These are phyloP conservation scores for Acanthosepion lycidas DNA, from an alignment of 2,888 invertebrate species.

Conservation along the genomic window DNA sequence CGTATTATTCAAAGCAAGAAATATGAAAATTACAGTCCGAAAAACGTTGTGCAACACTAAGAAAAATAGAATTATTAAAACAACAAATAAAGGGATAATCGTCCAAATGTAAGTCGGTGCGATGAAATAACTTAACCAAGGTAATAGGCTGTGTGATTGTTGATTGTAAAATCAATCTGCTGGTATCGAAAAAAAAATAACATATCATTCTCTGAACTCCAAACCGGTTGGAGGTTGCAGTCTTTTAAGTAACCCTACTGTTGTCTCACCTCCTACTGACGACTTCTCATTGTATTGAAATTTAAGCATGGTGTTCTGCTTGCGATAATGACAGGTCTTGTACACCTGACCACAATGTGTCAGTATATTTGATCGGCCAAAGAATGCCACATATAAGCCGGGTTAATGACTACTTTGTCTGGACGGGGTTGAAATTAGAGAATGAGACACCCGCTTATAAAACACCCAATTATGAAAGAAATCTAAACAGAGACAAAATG, in stretches of 20 bases:
- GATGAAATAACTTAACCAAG: no score
- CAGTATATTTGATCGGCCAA: not conserved
- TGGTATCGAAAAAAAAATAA: not conserved
- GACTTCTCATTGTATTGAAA: constrained; percentile 6
- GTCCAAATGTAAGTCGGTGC: no score
- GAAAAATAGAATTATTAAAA: no score
- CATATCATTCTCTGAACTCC: not conserved
- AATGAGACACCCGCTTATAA: not conserved
- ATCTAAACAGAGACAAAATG: not conserved
- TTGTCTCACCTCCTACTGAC: not conserved
- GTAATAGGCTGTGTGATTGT: no score
- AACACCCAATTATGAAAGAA: not conserved
- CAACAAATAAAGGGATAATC: no score
- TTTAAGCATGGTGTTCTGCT: not conserved
- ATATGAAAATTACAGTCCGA: no score
- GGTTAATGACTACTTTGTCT: not conserved
- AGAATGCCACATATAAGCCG: not conserved
- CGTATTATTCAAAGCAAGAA: no score
- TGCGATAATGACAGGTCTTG: not conserved
- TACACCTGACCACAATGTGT: not conserved
- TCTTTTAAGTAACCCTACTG: not conserved
- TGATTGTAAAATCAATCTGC: not conserved
- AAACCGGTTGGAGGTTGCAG: not conserved
- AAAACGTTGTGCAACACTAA: no score
- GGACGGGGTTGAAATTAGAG: constrained; percentile 3